Base-by-base conservation (phyloP, 2,888 invertebrate genomes). In the Pollenia amentaria region DNA sequence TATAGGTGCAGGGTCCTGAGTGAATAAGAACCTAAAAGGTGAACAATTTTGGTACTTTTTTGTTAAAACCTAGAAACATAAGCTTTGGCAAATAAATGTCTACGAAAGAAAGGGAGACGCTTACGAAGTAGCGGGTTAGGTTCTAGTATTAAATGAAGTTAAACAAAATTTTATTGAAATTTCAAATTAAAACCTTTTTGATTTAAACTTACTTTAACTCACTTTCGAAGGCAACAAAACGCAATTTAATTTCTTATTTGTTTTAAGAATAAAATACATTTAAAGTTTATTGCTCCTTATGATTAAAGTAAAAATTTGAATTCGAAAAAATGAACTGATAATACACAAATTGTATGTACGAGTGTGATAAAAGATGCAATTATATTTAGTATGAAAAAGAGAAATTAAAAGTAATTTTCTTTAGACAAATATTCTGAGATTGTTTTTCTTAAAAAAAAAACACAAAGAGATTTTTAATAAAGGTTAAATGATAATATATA, bases 211-310 rank as follows among this genome's bases (percentile, higher is more conserved):
- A 14, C 7, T 29, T 38, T 55, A 21, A 55, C 55, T 14, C 12
- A 9, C 46, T 44, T 46, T 44, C 21, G 4, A 65, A 65, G 18
- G 21, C 21, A 16, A 2, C 4, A 16, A 21, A 67, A 55, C 1
- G 10, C 10, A 53, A 42, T 29, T n/a, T 40, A 10, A 48, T 40
- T 48, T 62, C 18, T 21, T 38, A 14, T 60, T 72, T 62, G 51
- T 29, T 76, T 82, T 64, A 55, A 72, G 70, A 84, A 29, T 84
- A 40, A 72, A 75, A 53, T 84, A 78, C 55, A 57, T 72, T 83
- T 87, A 69, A 82, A 80, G 76, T 83, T 87, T 83, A 87, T 87
- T 87, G 86, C 80, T 87, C 72, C 73, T 80, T 67, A 62, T 40
- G 48, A 72, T 67, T 73, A 80, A 80, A 86, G 76, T 57, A 64